phyloP scores from a whole-genome alignment of 2,113 vertebrate species.

The Illadopsis cleaveri region DNA sequence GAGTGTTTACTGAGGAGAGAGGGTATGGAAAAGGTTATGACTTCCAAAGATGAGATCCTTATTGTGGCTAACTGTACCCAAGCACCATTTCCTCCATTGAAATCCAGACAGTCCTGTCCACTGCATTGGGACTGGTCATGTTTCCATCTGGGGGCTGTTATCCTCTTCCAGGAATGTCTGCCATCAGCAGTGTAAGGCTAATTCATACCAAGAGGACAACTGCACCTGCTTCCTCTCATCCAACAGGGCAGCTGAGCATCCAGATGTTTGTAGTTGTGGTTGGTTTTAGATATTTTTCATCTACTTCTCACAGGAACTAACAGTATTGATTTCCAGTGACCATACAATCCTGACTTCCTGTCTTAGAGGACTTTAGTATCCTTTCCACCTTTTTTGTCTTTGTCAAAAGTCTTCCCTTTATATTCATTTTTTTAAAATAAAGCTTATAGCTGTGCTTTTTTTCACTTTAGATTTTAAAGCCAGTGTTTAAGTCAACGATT shows the following conservation, averaged over 20 bases:
- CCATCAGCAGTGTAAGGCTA: not conserved
- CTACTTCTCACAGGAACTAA: slow-evolving; percentile 45
- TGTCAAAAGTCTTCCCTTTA: not conserved
- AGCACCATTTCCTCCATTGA: not conserved
- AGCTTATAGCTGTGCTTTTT: not conserved
- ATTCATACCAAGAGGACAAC: slow-evolving; percentile 39
- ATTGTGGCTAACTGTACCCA: not conserved
- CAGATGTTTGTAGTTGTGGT: slow-evolving; percentile 58
- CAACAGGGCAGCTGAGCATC: slow-evolving; percentile 19
- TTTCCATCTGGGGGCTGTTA: not conserved
- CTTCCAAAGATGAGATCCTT: not conserved
- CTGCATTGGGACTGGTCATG: not conserved
- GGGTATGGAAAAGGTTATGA: not conserved
- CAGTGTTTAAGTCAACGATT: not conserved
- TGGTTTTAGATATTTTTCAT: slow-evolving; percentile 48
- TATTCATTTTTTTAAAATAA: not conserved
- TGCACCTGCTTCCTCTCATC: slow-evolving; percentile 53
- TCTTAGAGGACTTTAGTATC: not conserved
- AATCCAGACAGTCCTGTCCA: not conserved
- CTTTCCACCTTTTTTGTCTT: slow-evolving; percentile 9
- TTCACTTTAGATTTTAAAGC: not conserved
- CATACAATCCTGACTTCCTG: slow-evolving; percentile 28
- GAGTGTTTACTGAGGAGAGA: not conserved
- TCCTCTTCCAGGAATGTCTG: not conserved
- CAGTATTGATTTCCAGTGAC: slow-evolving; percentile 15